Conservation (phyloP, 2,888 invertebrate genomes). For the Trichogramma dendrolimi region DNA sequence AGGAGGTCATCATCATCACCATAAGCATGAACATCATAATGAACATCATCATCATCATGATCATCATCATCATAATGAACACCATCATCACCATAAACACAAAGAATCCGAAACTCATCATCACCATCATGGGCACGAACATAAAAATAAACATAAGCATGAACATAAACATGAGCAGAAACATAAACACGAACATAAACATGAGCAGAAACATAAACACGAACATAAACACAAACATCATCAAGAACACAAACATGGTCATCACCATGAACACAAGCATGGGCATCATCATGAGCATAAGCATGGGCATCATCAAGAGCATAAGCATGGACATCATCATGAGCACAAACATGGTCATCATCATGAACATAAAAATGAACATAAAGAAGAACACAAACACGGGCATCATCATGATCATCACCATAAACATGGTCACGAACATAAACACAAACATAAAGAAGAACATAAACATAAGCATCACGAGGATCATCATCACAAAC, state of each 20-base stretch:
- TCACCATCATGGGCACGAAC: constrained; percentile 20
- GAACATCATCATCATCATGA: constrained; percentile 24
- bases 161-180: constrained; percentile 13
- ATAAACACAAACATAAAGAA: constrained; percentile 5
- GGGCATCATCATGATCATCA: constrained; percentile 13
- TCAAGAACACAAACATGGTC: constrained; percentile 8
- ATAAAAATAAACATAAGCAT: constrained; percentile 20
- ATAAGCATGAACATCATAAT: constrained; percentile 17
- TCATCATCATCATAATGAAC: constrained; percentile 20
- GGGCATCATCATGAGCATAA: constrained; percentile 13
- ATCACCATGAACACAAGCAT: constrained; percentile 9
- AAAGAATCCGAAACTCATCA: constrained; percentile 22
- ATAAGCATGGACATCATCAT: constrained; percentile 16
- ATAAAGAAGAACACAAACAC: constrained; percentile 4
- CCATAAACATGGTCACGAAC: constrained; percentile 12
- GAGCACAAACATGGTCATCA: constrained; percentile 15
- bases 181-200: constrained; percentile 10
- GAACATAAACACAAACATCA: constrained; percentile 14
- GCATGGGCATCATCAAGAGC: constrained; percentile 9
- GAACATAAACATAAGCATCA: constrained; percentile 2
- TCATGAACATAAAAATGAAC: constrained; percentile 12
- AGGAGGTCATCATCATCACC: constrained; percentile 22
- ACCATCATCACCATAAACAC: constrained; percentile 21
- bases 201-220: constrained; percentile 6
- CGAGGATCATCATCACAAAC: constrained; percentile 12